Conservation (phyloP, 2,113 vertebrate species). For the Chaenogobius annularis region DNA sequence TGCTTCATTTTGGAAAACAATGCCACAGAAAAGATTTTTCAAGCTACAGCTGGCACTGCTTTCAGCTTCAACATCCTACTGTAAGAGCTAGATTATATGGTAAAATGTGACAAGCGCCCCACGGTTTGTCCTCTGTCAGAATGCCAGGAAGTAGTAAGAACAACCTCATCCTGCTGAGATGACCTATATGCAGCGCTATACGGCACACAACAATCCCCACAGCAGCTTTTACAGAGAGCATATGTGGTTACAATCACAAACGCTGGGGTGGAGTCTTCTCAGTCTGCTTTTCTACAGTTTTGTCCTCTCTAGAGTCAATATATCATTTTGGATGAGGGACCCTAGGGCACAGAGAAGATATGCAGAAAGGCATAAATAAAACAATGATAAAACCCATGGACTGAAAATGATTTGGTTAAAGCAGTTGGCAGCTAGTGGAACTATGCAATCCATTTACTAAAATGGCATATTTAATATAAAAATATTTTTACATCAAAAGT, state of each 20-base stretch:
- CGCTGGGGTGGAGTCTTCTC: conserved; percentile 3
- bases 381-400: conserved; percentile 12
- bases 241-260: conserved; percentile 21
- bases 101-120: background rate
- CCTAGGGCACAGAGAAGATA: background rate
- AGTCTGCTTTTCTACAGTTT: conserved; percentile 1
- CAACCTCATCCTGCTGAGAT: conserved; percentile 11
- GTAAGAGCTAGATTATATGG: background rate
- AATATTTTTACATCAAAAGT: no score
- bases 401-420: background rate
- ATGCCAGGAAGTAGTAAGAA: conserved; percentile 19
- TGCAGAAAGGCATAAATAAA: conserved; percentile 23
- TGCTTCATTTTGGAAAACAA: background rate
- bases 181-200: conserved; percentile 25
- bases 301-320: conserved; percentile 7
- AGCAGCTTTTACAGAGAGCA: conserved; percentile 16
- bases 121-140: background rate
- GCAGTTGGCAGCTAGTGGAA: background rate
- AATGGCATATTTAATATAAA: no score
- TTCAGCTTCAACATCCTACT: background rate
- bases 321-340: background rate
- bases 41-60: background rate
- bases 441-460: no score
- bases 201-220: conserved; percentile 15
- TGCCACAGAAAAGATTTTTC: background rate